Base-by-base conservation (phyloP, 92 coral and sea anemone genomes). In the Zoanthus sociatus region DNA sequence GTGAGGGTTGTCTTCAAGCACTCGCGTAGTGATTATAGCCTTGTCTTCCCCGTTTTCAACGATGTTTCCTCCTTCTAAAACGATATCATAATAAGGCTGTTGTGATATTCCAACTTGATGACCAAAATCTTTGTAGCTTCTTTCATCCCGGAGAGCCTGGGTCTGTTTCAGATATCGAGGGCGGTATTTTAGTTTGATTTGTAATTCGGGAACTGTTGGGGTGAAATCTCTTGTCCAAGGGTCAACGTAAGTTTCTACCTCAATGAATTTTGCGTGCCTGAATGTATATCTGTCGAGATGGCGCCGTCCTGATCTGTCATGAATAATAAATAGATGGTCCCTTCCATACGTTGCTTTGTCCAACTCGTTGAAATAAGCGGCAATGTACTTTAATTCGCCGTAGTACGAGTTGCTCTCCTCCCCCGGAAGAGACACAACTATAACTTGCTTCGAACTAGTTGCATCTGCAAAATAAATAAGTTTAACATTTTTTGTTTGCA, bases 21-120 rank as follows among this genome's bases (percentile, higher is more conserved):
- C 50, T 83, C 96, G 78, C 83, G 32, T 89, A 9, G 91, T 88
- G 10, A 90, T 78, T 9, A 93, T 91, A 73, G 94, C 96, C 21
- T 82, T 74, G 78, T 93, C 83, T 9, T 71, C 84, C 5, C 94
- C 94, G 67, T 93, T 93, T 26, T 93, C 94, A 1, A 91, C 96
- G 42, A 93, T 89, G 88, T 93, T 93, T 6, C 95, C 93, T 75
- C 93, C 93, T 71, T 93, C 95, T 48, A 90, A 32, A 11, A 93
- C 90, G 46, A 90, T 67, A 78, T 69, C 87, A 54, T 84, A 78
- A 15, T 90, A 79, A n/a, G 84, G 55, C 58, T 84, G 21, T 18
- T 63, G 33, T 26, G 95, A 91, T 11, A 93, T 47, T 37, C 86
- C 88, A 31, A 90, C 89, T 85, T 83, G 51, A 26, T 44, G 63